Evolutionary conservation across 2,797 vertebrate species (phyloP).

Genomic region (Syngnathus rostellatus): DNA sequence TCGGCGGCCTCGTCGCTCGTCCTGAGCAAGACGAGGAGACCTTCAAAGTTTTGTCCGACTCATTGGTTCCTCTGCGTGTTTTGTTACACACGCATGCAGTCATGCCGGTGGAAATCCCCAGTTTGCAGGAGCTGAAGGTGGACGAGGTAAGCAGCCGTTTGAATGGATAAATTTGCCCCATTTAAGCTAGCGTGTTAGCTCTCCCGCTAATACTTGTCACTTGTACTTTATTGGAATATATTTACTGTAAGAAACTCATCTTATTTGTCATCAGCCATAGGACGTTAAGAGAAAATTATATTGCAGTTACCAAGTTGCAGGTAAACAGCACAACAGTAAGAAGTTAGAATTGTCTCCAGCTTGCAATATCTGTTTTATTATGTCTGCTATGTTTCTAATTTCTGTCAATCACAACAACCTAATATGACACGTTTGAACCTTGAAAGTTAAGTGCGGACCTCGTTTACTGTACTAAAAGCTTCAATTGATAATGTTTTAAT

Average conservation of each 20-base stretch:
- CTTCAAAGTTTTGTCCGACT: constrained; percentile 42
- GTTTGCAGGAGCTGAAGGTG: constrained; percentile 78
- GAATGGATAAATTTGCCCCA: not conserved
- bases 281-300: not conserved
- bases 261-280: not conserved
- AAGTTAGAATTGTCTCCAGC: too few species aligned
- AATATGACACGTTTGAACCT: constrained; percentile 27
- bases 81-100: constrained; percentile 15
- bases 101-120: constrained; percentile 80
- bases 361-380: not conserved
- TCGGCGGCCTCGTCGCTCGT: constrained; percentile 40
- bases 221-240: not conserved
- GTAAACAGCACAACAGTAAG: not conserved
- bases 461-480: not conserved
- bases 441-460: constrained; percentile 18
- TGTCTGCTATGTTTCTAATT: not conserved
- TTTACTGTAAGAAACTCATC: too few species aligned
- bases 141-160: constrained; percentile 74
- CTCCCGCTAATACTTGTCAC: not conserved
- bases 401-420: not conserved
- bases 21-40: constrained; percentile 53
- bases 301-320: not conserved
- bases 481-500: not conserved
- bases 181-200: constrained; percentile 31
- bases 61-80: constrained; percentile 12